Percentiles rank a stretch among this genome's conserved stretches.
Conservation (phyloP, 2,113 vertebrate species). For the Sinocyclocheilus rhinocerous region DNA sequence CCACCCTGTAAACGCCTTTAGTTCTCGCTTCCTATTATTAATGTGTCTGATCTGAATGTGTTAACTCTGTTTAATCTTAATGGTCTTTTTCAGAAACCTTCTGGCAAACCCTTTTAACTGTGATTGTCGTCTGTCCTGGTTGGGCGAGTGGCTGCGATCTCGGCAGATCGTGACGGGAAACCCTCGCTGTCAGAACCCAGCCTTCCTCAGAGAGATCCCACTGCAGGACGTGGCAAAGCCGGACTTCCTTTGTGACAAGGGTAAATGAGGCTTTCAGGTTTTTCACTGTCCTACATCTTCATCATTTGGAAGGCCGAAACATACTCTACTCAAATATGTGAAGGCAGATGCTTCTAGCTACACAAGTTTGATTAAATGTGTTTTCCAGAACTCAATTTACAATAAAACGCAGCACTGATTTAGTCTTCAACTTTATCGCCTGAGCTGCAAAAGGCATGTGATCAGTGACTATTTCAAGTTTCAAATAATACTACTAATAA, state of each 20-base stretch:
- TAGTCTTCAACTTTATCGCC: too few relatives aligned
- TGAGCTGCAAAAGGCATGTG: too few relatives aligned
- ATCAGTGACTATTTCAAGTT: too few relatives aligned
- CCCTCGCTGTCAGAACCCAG: slow-evolving; percentile 93
- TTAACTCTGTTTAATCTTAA: background rate
- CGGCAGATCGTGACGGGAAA: slow-evolving; percentile 96
- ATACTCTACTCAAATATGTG: too few relatives aligned
- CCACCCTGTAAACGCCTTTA: slow-evolving; percentile 68
- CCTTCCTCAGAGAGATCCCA: slow-evolving; percentile 94
- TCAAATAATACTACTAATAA: too few relatives aligned
- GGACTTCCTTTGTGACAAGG: slow-evolving; percentile 96
- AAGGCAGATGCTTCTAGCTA: too few relatives aligned
- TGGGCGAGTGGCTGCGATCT: slow-evolving; percentile 92
- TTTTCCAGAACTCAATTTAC: too few relatives aligned
- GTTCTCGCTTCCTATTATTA: background rate
- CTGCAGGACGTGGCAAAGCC: slow-evolving; percentile 95
- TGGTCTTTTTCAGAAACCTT: slow-evolving; percentile 81
- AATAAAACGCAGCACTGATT: too few relatives aligned
- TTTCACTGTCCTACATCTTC: background rate
- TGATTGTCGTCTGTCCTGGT: slow-evolving; percentile 94
- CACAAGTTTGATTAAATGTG: too few relatives aligned
- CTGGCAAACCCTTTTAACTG: slow-evolving; percentile 96
- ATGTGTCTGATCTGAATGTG: background rate
- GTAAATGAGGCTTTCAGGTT: slow-evolving; percentile 67
- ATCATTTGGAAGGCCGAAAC: too few relatives aligned